Percentiles rank a stretch among this genome's conserved stretches.
Evolutionary conservation across 1,140 invertebrate genomes (phyloP).

Genomic region (Drosophila simulans): DNA sequence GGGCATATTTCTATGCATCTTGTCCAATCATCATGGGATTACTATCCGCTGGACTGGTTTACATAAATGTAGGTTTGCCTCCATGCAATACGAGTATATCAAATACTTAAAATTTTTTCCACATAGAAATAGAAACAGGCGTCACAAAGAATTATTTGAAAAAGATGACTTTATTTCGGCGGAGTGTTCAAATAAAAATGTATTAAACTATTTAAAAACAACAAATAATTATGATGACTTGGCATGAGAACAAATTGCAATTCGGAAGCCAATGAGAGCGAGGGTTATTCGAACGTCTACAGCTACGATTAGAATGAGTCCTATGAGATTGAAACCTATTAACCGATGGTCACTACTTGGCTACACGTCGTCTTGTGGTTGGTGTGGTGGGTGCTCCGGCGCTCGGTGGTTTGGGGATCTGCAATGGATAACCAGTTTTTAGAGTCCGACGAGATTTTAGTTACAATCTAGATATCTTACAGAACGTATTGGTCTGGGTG

Average conservation of each 20-base stretch:
- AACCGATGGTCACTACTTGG: constrained; percentile 60
- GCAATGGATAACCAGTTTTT: constrained; percentile 10
- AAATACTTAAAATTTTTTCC: neutral
- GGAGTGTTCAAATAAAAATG: constrained; percentile 46
- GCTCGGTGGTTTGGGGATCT: constrained; percentile 79
- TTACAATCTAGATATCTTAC: constrained; percentile 23
- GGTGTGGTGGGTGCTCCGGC: constrained; percentile 75
- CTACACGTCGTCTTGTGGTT: constrained; percentile 72
- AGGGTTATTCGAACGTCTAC: constrained; percentile 31
- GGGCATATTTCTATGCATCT: neutral
- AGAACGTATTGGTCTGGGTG: constrained; percentile 79
- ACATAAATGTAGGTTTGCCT: constrained; percentile 30
- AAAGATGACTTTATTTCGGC: constrained; percentile 69
- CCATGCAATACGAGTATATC: neutral
- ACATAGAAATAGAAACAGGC: constrained; percentile 10
- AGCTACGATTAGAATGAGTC: constrained; percentile 58
- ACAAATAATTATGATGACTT: constrained; percentile 43
- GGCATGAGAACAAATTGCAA: constrained; percentile 17
- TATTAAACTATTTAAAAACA: constrained; percentile 43
- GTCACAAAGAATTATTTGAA: constrained; percentile 19
- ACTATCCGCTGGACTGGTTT: constrained; percentile 16
- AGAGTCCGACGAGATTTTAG: neutral
- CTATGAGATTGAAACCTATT: constrained; percentile 36
- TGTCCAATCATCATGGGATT: constrained; percentile 10
- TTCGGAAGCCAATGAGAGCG: constrained; percentile 7